phyloP scores from a whole-genome alignment of 1,140 invertebrate genomes.

The Procambarus clarkii region DNA sequence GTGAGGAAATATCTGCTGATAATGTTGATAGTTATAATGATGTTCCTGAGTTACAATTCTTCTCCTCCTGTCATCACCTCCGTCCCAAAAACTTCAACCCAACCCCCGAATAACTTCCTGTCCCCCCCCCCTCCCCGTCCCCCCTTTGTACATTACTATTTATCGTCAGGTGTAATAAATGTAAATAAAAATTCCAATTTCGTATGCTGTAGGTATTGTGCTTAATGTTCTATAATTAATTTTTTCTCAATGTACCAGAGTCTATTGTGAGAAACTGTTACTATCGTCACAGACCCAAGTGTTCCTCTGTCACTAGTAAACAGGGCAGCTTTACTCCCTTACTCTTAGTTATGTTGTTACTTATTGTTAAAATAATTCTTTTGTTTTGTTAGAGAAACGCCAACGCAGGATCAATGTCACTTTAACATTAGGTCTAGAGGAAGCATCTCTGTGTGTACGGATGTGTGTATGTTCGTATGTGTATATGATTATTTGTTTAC shows the following conservation, averaged over 20 bases:
- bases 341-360: slow-evolving; percentile 51
- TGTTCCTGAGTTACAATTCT: background rate
- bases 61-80: background rate
- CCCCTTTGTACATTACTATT: slow-evolving; percentile 65
- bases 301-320: slow-evolving; percentile 38
- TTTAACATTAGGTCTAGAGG: slow-evolving; percentile 25
- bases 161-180: slow-evolving; percentile 69
- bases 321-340: slow-evolving; percentile 58
- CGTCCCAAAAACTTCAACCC: background rate
- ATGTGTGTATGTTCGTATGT: slow-evolving; percentile 35
- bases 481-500: slow-evolving; percentile 13
- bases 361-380: slow-evolving; percentile 42
- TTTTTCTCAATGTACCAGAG: slow-evolving; percentile 64
- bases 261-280: slow-evolving; percentile 58
- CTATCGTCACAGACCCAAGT: background rate
- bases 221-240: slow-evolving; percentile 63
- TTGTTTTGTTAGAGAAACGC: slow-evolving; percentile 23
- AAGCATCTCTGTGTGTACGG: slow-evolving; percentile 40
- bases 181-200: slow-evolving; percentile 66
- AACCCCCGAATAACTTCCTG: background rate
- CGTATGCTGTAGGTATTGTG: slow-evolving; percentile 68
- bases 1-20: too few relatives aligned
- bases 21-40: background rate
- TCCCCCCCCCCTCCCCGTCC: background rate
- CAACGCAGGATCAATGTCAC: slow-evolving; percentile 29